Evolutionary conservation across 2,888 invertebrate species (phyloP).

Genomic region (Coremacera marginata): DNA sequence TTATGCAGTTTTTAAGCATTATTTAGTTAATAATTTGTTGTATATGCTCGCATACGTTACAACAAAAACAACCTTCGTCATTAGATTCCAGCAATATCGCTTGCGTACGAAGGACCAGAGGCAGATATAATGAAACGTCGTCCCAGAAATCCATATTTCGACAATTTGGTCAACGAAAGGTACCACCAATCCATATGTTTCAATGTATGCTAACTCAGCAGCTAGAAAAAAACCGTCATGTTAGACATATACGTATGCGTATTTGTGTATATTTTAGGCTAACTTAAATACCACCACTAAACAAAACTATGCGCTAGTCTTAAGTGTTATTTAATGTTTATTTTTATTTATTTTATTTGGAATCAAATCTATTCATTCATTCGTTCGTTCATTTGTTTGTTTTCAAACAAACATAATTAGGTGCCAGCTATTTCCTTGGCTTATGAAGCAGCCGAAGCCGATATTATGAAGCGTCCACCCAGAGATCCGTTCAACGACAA

Average conservation of each 20-base stretch:
- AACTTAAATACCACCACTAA: background rate
- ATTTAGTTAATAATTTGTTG: slow-evolving; percentile 25
- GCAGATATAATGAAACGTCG: slow-evolving; percentile 98
- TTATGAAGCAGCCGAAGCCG: slow-evolving; percentile 87
- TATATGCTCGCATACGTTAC: slow-evolving; percentile 10
- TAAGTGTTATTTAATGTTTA: slow-evolving; percentile 1
- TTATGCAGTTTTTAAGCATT: slow-evolving; percentile 2
- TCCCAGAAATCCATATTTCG: slow-evolving; percentile 94
- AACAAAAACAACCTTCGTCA: background rate
- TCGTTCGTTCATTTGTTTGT: slow-evolving; percentile 26
- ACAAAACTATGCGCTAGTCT: background rate
- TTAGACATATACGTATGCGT: background rate
- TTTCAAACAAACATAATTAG: slow-evolving; percentile 55
- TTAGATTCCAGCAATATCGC: slow-evolving; percentile 95
- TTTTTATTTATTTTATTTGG: slow-evolving; percentile 3
- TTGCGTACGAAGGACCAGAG: slow-evolving; percentile 98
- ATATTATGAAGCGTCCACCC: slow-evolving; percentile 89
- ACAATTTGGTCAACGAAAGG: slow-evolving; percentile 99
- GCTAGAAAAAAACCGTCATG: slow-evolving; percentile 1
- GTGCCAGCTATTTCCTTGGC: slow-evolving; percentile 88
- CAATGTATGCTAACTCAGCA: background rate
- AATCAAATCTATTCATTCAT: slow-evolving; percentile 28
- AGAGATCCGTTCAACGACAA: slow-evolving; percentile 87
- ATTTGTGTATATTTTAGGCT: background rate
- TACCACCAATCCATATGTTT: slow-evolving; percentile 66